Evolutionary conservation across 2,888 invertebrate species (phyloP), one percentile per base, ranked within the genome.

Genomic region (Chymomyza caudatula): DNA sequence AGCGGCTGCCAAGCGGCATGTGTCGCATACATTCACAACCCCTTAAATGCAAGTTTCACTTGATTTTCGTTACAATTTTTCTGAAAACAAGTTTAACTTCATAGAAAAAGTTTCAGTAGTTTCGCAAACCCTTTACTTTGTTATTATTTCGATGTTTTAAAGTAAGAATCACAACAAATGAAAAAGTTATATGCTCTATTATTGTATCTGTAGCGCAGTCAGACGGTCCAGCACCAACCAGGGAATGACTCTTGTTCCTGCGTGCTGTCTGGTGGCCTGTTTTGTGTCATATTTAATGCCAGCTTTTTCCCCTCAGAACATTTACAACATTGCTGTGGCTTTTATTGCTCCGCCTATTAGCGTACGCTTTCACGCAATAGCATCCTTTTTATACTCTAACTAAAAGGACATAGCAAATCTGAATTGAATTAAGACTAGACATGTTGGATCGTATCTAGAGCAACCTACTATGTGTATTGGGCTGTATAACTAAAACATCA

Each of bases 291-390:
- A 60, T 63, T 61, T 23, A 58, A 49, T 47, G 3, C 8, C 20
- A 20, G 42, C 37, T 56, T 47, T 43, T 49, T 42, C 43, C 59
- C 55, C 53, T 44, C 22, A 5, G 13, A 19, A 17, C 17, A 51
- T 60, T 56, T 20, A 23, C n/a, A n/a, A 29, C 4, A 54, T 55
- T 55, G 60, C 53, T 76, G 72, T 60, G 74, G 77, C 70, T 67
- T 85, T 81, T 80, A 76, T 81, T 83, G 86, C 80, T 85, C 80
- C 80, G 80, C 80, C 80, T 81, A 81, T 81, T 81, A 83, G 71
- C 17, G 29, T 11, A 37, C 11, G 11, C 29, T 37, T 11, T 37
- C 11, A 37, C 11, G 29, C 11, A 1, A 37, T 2, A 11, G 11
- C 29, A 37, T 37, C 8, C 29, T 29, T 8, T 37, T 37, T 37